Evolutionary conservation across 2,797 vertebrate species (phyloP), one percentile per base, ranked within the genome.

Genomic region (Acrossocheilus fasciatus): DNA sequence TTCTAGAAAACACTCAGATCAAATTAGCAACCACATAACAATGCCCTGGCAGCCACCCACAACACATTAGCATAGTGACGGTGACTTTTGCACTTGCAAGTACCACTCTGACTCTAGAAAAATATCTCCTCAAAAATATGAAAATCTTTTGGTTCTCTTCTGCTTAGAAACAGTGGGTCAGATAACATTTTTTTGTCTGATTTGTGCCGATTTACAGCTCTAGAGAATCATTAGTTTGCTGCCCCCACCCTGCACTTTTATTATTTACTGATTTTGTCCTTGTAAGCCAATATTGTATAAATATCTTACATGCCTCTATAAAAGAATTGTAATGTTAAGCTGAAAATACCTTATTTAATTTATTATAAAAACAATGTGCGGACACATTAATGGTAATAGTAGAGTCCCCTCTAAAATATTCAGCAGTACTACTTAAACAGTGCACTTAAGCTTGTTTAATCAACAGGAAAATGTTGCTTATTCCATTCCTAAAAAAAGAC

Each of bases 261-360:
- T 82, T 68, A 2, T 72, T 81, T 54, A 82, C 79, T 62, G 69
- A 15, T 85, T 88, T 89, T 88, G 20, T 76, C 79, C 82, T 88
- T 52, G 85, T 91, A 81, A 77, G 83, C 79, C 52, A 39, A 10
- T 30, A 10, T 39, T 80, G 70, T 76, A 69, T 77, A 83, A 85
- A 70, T 69, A 34, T 76, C 30, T 12, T 12, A 8, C 62, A 68
- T 59, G 69, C 54, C 45, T 76, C 41, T 69, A 20, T 88, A 86
- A 90, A 90, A 90, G 68, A 69, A 86, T 68, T 2, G 52, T 89
- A 87, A 88, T 85, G 87, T 87, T 90, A 90, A 41, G 23, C 86
- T 68, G 17, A 92, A 94, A 95, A 95, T 89, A 92, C 90, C 87
- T 88, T 91, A 92, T 94, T 92, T 91, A 90, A 94, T 95, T 90